Base-by-base conservation (phyloP, 2,888 invertebrate species). In the Synanthedon andrenaeformis region DNA sequence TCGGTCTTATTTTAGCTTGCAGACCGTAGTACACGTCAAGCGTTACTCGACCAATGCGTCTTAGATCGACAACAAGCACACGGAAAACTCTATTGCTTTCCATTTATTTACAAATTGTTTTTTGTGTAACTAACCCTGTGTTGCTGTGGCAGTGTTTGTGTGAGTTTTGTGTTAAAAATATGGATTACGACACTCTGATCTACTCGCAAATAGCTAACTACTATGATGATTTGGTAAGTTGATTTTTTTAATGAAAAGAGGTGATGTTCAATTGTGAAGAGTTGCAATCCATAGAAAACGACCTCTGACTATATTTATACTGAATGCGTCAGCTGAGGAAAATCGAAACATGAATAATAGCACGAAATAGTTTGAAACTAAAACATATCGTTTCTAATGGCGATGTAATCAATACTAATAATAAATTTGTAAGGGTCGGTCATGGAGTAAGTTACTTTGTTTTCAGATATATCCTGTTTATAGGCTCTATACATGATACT, bases 141-240 rank as follows among this genome's bases (percentile, higher is more conserved):
- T 42, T 42, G 45, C 49, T 55, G 55, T 52, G 51, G 42, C 53
- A 49, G 57, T 57, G 59, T 56, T 57, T 59, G 49, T 19, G 42
- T 45, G 48, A 42, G 45, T 52, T 19, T 19, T 52, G 13, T 53
- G 51, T 54, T 53, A 55, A 53, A 62, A 74, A 64, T 71, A 91
- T 91, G 91, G 91, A 91, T 90, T 91, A 91, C 88, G 91, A 91
- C 64, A 89, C 91, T 74, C 79, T 91, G 69, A 83, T 91, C 64
- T 90, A 90, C 76, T 89, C 91, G 64, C 91, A 91, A 57, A 88
- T 91, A 56, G 84, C 90, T 64, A 90, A 89, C 65, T 91, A 91
- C 77, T 91, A 91, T 70, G 91, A 91, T 67, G 88, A 90, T 56
- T 66, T 90, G 90, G 90, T 90, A 65, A 81, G 83, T 70, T 53